A percentile compares a stretch with the other conserved stretches of the same genome.
Evolutionary conservation across 2,797 vertebrate species (phyloP).

Genomic region (Gila robusta): DNA sequence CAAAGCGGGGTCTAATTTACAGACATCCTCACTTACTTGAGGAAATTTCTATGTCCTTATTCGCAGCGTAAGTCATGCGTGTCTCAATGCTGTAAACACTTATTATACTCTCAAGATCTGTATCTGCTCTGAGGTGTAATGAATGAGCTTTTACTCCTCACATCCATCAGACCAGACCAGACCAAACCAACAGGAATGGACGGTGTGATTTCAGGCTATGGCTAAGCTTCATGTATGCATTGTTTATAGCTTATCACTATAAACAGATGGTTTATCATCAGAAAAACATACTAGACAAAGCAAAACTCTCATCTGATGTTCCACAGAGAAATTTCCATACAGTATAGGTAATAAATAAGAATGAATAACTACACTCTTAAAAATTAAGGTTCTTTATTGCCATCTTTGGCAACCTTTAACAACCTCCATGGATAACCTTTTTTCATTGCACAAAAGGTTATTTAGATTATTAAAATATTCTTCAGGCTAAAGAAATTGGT

Average conservation of each 20-base stretch:
- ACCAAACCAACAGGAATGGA: constrained; percentile 42
- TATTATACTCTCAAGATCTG: constrained; percentile 29
- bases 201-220: constrained; percentile 11
- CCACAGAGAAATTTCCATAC: not conserved
- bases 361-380: not conserved
- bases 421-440: not conserved
- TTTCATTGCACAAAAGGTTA: not conserved
- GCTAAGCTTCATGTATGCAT: constrained; percentile 9
- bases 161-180: constrained; percentile 34
- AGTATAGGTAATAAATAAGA: not conserved
- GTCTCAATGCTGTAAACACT: not conserved
- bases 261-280: constrained; percentile 30
- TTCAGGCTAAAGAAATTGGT: not conserved
- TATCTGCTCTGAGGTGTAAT: constrained; percentile 35
- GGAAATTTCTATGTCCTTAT: constrained; percentile 10
- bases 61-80: not conserved
- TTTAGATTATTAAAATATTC: not conserved
- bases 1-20: constrained; percentile 32
- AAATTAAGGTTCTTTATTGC: not conserved
- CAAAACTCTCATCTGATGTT: not conserved
- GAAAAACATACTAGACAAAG: not conserved
- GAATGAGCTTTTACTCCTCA: constrained; percentile 37
- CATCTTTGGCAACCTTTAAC: too few species aligned
- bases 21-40: constrained; percentile 25
- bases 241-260: constrained; percentile 4